Percentiles rank a stretch among this genome's conserved stretches.
phyloP scores from a whole-genome alignment of 2,113 vertebrate genomes.

The Zootoca vivipara region DNA sequence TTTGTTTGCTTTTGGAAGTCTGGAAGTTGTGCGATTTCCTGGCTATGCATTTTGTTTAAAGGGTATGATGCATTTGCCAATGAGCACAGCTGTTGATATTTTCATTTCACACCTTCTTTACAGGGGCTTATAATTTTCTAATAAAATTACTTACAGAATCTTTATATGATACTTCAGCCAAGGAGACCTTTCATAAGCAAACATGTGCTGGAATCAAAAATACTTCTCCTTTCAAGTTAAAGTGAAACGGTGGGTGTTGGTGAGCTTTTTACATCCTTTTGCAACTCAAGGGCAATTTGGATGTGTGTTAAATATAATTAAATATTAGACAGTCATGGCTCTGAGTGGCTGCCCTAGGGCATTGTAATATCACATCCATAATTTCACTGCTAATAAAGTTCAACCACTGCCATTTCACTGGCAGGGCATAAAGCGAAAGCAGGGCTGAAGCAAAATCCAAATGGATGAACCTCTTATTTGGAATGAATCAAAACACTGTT shows the following conservation, averaged over 20 bases:
- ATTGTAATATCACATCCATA: constrained; percentile 6
- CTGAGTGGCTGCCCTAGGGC: background rate
- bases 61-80: constrained; percentile 50
- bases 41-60: constrained; percentile 54
- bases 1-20: constrained; percentile 54
- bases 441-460: background rate
- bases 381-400: background rate
- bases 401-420: background rate
- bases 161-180: constrained; percentile 53
- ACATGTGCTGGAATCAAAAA: constrained; percentile 47
- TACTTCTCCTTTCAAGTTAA: constrained; percentile 45
- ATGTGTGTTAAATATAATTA: constrained; percentile 18
- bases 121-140: constrained; percentile 52
- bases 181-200: constrained; percentile 58
- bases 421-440: background rate
- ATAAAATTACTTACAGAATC: constrained; percentile 55
- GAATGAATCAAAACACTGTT: background rate
- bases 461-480: background rate
- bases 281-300: constrained; percentile 16
- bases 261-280: constrained; percentile 8
- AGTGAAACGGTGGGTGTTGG: background rate
- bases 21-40: constrained; percentile 51
- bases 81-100: constrained; percentile 63
- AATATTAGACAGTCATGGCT: background rate
- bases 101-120: constrained; percentile 64